Conservation (phyloP, 2,888 invertebrate genomes). For the Drosophila siamana region DNA sequence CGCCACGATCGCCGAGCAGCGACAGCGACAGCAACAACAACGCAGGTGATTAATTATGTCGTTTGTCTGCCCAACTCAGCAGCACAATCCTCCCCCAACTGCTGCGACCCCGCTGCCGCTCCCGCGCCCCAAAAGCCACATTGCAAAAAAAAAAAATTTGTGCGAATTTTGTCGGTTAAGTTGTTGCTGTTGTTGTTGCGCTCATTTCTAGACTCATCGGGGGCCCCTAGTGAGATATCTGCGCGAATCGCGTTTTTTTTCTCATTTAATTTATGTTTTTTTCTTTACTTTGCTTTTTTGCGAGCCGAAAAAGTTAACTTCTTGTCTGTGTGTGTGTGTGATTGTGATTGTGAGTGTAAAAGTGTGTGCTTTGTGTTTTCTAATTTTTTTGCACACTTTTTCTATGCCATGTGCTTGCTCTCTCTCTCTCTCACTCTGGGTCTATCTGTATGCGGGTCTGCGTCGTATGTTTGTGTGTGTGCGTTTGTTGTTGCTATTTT, state of each 20-base stretch:
- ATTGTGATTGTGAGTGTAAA: conserved; percentile 39
- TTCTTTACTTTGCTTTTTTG: conserved; percentile 42
- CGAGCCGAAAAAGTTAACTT: conserved; percentile 64
- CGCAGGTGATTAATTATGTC: conserved; percentile 56
- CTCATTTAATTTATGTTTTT: conserved; percentile 65
- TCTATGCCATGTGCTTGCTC: conserved; percentile 58
- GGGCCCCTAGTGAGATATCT: conserved; percentile 59
- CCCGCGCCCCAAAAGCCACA: background rate
- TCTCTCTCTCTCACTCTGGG: conserved; percentile 29
- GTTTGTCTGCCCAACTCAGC: conserved; percentile 45
- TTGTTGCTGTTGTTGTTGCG: conserved; percentile 46
- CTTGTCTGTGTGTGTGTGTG: conserved; percentile 39
- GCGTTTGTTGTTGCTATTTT: conserved; percentile 53
- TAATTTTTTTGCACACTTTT: conserved; percentile 65
- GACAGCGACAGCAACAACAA: conserved; percentile 20
- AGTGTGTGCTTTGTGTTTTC: conserved; percentile 62
- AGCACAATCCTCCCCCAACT: conserved; percentile 19
- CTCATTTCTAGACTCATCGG: conserved; percentile 59
- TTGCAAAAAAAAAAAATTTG: conserved; percentile 40
- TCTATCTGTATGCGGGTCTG: conserved; percentile 30
- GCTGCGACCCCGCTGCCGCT: background rate
- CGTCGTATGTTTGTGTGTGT: conserved; percentile 25
- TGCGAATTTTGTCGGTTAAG: conserved; percentile 57
- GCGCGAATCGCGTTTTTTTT: conserved; percentile 57
- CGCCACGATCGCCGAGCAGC: conserved; percentile 35